Evolutionary conservation across 2,797 vertebrate genomes (phyloP), one percentile per base, ranked within the genome.

Genomic region (Hemitrygon akajei): DNA sequence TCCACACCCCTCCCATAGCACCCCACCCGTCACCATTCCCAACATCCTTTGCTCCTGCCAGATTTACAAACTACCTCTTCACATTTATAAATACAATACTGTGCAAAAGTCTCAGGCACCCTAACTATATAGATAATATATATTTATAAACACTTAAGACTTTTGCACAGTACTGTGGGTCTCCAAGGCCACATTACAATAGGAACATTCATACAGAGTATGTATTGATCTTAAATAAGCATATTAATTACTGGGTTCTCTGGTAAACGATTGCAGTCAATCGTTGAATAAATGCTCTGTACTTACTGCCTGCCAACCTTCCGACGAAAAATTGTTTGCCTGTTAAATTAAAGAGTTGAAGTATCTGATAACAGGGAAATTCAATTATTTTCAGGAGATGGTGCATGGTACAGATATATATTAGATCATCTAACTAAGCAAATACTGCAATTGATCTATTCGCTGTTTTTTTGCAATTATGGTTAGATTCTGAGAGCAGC

Each of bases 351-450:
- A 69, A 34, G 86, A 34, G 63, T 89, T 89, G 86, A 69, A 89
- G 63, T 63, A 69, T 89, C 86, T 89, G 86, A 89, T 89, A 89
- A 69, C n/a, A 69, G 63, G 86, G 30, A 89, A 69, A 89, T 89
- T 63, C 86, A 89, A 89, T 89, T 89, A 89, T 89, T 89, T 89
- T 89, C 86, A 25, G 86, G 60, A 89, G 86, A 69, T 89, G 86
- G 63, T 89, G 63, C 86, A 89, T 89, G 86, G 18, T 34, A 34
- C 86, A 89, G 86, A 86, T 86, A 86, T 60, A 86, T 86, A 86
- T 86, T 86, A 56, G 58, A 89, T 89, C 86, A 89, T 89, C n/a
- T 63, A 9, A 69, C 86, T 69, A 37, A 89, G 63, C 34, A 89
- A 89, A 89, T 37, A 89, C 18, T 69, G 60, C 86, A 89, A 89